phyloP scores from a whole-genome alignment of 1,140 invertebrate genomes.

The Akabosia matsudoensis region DNA sequence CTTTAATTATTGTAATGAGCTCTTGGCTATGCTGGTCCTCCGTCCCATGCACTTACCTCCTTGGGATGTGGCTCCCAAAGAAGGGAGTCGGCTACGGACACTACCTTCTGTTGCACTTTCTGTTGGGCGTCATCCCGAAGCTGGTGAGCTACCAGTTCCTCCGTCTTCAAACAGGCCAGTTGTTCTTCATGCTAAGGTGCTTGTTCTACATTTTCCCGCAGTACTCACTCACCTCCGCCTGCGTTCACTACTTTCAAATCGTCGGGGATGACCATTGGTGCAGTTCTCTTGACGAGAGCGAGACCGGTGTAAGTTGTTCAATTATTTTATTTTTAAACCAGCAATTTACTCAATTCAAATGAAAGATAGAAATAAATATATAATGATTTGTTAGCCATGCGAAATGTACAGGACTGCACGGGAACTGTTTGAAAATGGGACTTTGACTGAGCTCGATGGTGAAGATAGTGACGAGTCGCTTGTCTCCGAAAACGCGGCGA shows the following conservation, averaged over 20 bases:
- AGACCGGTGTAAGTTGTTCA: no score
- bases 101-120: not conserved
- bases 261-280: not conserved
- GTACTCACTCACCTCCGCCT: conserved; percentile 11
- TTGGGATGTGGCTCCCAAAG: not conserved
- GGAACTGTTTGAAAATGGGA: no score
- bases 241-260: not conserved
- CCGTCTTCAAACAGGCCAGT: not conserved
- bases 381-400: no score
- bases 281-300: not conserved
- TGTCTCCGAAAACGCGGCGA: not conserved
- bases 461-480: no score
- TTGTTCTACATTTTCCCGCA: conserved; percentile 7
- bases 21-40: conserved; percentile 2
- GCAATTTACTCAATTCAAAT: no score
- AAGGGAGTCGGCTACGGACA: not conserved
- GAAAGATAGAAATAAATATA: no score
- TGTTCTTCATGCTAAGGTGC: not conserved
- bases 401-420: no score
- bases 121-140: conserved; percentile 2
- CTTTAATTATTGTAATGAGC: not conserved
- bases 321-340: no score
- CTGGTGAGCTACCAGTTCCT: not conserved
- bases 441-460: no score
- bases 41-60: not conserved